A percentile compares a stretch with the other conserved stretches of the same genome.
Conservation (phyloP, 2,113 vertebrate genomes). For the Platichthys stellatus region DNA sequence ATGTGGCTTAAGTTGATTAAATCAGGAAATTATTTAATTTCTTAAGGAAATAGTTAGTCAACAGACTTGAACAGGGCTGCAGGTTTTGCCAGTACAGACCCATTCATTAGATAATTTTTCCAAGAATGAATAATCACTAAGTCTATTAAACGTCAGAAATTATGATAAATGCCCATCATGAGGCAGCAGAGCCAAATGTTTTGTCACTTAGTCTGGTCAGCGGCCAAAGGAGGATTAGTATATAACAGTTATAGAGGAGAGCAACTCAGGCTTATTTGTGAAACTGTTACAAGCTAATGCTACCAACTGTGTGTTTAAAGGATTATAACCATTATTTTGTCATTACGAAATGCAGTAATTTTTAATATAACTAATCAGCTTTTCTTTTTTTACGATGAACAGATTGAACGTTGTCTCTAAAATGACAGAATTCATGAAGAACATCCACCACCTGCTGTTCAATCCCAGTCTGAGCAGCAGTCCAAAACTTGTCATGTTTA, state of each 20-base stretch:
- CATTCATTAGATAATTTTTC: slow-evolving; percentile 8
- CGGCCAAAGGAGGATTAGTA: slow-evolving; percentile 39
- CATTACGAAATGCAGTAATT: neutral
- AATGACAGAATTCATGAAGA: neutral
- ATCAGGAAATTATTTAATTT: neutral
- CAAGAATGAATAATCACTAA: slow-evolving; percentile 33
- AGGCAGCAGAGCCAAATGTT: slow-evolving; percentile 30
- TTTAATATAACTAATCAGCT: neutral
- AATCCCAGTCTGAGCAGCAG: no score
- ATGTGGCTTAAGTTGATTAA: neutral
- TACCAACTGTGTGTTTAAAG: slow-evolving; percentile 7
- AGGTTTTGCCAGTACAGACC: slow-evolving; percentile 16
- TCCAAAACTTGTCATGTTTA: no score
- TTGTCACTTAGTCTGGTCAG: slow-evolving; percentile 32
- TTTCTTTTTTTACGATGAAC: no score
- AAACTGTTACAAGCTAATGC: slow-evolving; percentile 12
- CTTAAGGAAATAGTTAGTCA: neutral
- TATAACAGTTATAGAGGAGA: slow-evolving; percentile 23
- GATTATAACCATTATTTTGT: slow-evolving; percentile 5
- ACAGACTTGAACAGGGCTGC: neutral
- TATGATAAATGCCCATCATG: slow-evolving; percentile 35
- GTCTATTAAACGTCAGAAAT: slow-evolving; percentile 18
- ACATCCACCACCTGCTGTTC: neutral
- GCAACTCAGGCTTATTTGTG: slow-evolving; percentile 16
- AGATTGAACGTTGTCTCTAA: neutral